Evolutionary conservation across 2,113 vertebrate species (phyloP).

Genomic region (Coryphaenoides rupestris): DNA sequence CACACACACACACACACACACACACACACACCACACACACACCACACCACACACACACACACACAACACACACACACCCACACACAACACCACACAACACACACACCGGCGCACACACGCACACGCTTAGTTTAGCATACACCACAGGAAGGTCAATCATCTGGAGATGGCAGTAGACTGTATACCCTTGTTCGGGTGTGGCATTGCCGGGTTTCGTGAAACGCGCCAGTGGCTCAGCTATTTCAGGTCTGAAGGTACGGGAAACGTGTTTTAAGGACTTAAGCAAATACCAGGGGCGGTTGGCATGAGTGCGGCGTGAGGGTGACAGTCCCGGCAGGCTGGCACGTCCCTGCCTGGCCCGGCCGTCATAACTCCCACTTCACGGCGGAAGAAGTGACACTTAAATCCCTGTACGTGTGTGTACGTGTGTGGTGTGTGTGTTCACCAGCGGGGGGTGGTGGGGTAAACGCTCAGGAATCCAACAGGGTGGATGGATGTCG

Average conservation of each 20-base stretch:
- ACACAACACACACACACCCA: not conserved
- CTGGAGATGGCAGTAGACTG: not conserved
- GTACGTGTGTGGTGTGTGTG: conserved; percentile 18
- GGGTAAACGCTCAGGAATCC: too few species aligned
- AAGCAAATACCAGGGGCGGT: conserved; percentile 20
- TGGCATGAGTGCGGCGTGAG: conserved; percentile 33
- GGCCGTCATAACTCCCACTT: conserved; percentile 30
- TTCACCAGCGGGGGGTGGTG: not conserved
- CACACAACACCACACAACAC: too few species aligned
- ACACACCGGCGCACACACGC: not conserved
- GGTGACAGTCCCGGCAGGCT: conserved; percentile 8
- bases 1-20: conserved; percentile 1
- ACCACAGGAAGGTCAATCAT: conserved; percentile 10
- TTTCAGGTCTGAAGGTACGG: not conserved
- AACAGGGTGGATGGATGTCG: conserved; percentile 12
- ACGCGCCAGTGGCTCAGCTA: not conserved
- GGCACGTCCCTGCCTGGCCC: not conserved
- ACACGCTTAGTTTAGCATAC: not conserved
- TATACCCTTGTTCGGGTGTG: not conserved
- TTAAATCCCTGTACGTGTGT: conserved; percentile 20
- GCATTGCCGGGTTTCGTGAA: conserved; percentile 12
- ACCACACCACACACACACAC: conserved; percentile 11
- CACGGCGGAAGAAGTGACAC: conserved; percentile 20
- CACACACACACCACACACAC: conserved; percentile 2
- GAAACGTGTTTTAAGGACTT: conserved; percentile 7